A percentile compares a stretch with the other conserved stretches of the same genome.
Evolutionary conservation across 2,888 invertebrate genomes (phyloP).

Genomic region (Ectemnius lituratus): DNA sequence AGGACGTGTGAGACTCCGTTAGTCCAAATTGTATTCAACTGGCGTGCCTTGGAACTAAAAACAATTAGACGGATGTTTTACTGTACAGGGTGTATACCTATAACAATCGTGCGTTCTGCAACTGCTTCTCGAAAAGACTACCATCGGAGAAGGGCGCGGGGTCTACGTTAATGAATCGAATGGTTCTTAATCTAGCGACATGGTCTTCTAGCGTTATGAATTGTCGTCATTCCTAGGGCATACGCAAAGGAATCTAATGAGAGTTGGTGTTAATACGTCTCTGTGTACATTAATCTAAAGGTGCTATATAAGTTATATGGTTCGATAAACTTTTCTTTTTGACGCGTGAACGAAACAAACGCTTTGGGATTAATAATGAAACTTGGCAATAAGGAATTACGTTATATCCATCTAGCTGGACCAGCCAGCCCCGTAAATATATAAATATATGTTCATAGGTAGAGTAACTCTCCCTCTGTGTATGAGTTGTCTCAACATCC

Average conservation of each 20-base stretch:
- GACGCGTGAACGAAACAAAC: conserved; percentile 46
- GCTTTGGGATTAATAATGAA: conserved; percentile 56
- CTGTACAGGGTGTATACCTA: conserved; percentile 25
- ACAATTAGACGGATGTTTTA: conserved; percentile 58
- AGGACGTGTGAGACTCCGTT: neutral
- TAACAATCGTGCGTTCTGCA: conserved; percentile 17
- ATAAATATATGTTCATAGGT: conserved; percentile 63
- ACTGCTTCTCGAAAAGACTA: conserved; percentile 24
- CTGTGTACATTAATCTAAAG: conserved; percentile 52
- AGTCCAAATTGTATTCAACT: conserved; percentile 55
- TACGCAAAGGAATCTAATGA: conserved; percentile 41
- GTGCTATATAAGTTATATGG: conserved; percentile 41
- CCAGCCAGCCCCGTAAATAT: conserved; percentile 69
- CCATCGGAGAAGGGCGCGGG: conserved; percentile 22
- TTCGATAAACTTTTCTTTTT: conserved; percentile 37
- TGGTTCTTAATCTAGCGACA: conserved; percentile 43
- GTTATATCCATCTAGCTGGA: conserved; percentile 61
- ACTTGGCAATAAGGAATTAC: conserved; percentile 60
- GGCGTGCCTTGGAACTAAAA: conserved; percentile 55
- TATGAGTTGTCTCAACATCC: conserved; percentile 51
- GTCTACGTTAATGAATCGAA: conserved; percentile 36
- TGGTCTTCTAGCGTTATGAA: conserved; percentile 35
- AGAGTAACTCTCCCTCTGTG: conserved; percentile 59
- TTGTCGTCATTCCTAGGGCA: conserved; percentile 30
- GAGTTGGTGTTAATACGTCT: conserved; percentile 45